Evolutionary conservation across 1,140 invertebrate genomes (phyloP).

Genomic region (Hyphantria cunea): DNA sequence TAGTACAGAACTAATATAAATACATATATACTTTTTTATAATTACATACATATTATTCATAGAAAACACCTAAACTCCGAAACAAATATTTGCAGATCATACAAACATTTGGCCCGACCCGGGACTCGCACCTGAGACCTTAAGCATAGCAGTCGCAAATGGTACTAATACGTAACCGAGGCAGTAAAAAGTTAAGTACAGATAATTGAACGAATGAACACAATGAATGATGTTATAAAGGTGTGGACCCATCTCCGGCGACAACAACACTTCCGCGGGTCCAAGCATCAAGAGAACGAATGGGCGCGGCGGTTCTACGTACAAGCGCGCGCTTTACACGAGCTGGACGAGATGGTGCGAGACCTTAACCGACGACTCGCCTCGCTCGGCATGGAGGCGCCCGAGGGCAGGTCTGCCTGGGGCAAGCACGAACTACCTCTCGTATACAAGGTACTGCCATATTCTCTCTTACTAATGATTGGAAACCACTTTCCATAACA

Average conservation of each 20-base stretch:
- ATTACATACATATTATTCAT: too few relatives aligned
- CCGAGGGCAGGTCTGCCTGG: conserved; percentile 55
- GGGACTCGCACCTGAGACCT: too few relatives aligned
- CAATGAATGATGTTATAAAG: conserved; percentile 33
- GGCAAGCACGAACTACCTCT: conserved; percentile 79
- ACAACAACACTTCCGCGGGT: conserved; percentile 58
- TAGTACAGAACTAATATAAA: too few relatives aligned
- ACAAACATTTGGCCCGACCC: too few relatives aligned
- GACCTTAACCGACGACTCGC: conserved; percentile 86
- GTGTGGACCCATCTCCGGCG: conserved; percentile 64
- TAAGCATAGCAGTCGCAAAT: too few relatives aligned
- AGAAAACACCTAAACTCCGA: too few relatives aligned
- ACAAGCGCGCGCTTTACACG: conserved; percentile 87
- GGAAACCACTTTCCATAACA: too few relatives aligned
- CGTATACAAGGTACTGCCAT: conserved; percentile 83
- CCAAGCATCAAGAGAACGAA: conserved; percentile 76
- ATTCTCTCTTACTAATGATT: too few relatives aligned
- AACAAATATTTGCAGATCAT: too few relatives aligned
- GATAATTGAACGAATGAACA: not conserved
- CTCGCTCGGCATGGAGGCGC: conserved; percentile 76
- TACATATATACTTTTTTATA: too few relatives aligned
- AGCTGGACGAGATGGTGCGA: conserved; percentile 86
- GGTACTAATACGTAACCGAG: too few relatives aligned
- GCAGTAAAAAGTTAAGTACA: too few relatives aligned
- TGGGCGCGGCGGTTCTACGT: conserved; percentile 90